A percentile compares a stretch with the other conserved stretches of the same genome.
These are phyloP conservation scores for Ceraclea dissimilis DNA, from an alignment of 2,888 invertebrate species.

Conservation along the genomic window DNA sequence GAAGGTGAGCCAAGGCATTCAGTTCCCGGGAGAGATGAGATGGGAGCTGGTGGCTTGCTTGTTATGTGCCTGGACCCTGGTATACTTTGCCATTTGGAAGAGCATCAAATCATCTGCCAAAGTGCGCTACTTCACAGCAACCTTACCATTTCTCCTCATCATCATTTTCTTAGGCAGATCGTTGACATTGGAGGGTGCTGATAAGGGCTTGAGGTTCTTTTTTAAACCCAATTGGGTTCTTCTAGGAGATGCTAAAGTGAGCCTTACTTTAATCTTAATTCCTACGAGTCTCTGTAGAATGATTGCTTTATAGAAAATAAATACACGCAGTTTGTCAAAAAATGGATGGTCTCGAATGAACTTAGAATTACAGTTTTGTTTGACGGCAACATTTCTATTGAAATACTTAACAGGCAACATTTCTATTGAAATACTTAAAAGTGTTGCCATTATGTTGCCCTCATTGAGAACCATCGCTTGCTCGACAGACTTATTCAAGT, in stretches of 20 bases:
- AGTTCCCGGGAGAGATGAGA: conserved; percentile 70
- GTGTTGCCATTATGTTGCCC: too few relatives aligned
- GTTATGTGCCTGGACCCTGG: conserved; percentile 86
- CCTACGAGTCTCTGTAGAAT: too few relatives aligned
- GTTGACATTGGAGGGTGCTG: conserved; percentile 83
- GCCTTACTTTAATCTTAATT: conserved; percentile 14
- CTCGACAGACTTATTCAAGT: too few relatives aligned
- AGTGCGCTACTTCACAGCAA: conserved; percentile 88
- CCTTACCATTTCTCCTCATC: conserved; percentile 83
- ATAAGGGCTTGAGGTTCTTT: conserved; percentile 77
- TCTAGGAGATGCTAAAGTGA: conserved; percentile 71
- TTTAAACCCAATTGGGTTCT: conserved; percentile 81
- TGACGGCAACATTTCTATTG: too few relatives aligned
- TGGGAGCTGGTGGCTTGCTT: conserved; percentile 88
- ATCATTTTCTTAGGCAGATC: conserved; percentile 80
- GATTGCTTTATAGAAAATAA: too few relatives aligned
- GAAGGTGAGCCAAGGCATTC: conserved; percentile 75
- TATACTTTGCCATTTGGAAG: conserved; percentile 95
- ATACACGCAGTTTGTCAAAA: too few relatives aligned
- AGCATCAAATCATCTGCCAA: conserved; percentile 90
- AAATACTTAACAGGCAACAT: too few relatives aligned
- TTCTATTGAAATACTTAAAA: too few relatives aligned
- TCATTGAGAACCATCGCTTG: too few relatives aligned
- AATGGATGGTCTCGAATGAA: too few relatives aligned
- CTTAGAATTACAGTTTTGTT: too few relatives aligned